Base-by-base conservation (phyloP, 2,888 invertebrate species). In the Phengaris arion region DNA sequence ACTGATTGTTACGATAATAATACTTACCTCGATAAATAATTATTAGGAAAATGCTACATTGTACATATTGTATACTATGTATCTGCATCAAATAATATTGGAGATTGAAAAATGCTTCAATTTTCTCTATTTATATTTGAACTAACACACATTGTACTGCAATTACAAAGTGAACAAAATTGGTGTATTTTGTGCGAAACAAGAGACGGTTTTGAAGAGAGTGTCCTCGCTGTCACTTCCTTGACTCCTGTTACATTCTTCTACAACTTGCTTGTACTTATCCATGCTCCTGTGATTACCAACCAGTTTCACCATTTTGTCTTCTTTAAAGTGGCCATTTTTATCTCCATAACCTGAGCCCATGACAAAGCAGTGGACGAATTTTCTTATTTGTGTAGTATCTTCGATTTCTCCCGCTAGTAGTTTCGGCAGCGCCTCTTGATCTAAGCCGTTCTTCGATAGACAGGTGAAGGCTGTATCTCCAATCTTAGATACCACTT, bases 291-390 rank as follows among this genome's bases (percentile, higher is more conserved):
- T 80, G 51, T 84, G 81, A 10, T 82, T 79, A 0, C 84, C 84
- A n/a, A 89, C 78, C 22, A 86, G 80, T 0, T 80, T 77, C 57
- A 83, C 79, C 15, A 85, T 79, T 15, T 84, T 84, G 0, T 88
- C 87, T 2, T 84, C 85, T 6, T 88, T 84, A 46, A 90, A 78
- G 69, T 84, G 82, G 5, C 88, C 90, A 22, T 82, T 79, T 4
- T 77, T 73, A n/a, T 82, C 79, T 4, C 79, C 77, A 7, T 83
- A 82, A 15, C 85, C 85, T n/a, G 86, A 76, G 73, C 84, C 85
- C 74, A 83, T 83, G 77, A 86, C 83, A 75, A 87, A 81, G 79
- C 93, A 92, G 57, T 86, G 82, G 3, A 87, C 76, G 59, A 86
- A 87, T n/a, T 87, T 85, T 79, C 86, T 87, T 4, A 89, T 79